Conservation (phyloP, 1,140 invertebrate species). For the Ceratoteleas bidentatus region DNA sequence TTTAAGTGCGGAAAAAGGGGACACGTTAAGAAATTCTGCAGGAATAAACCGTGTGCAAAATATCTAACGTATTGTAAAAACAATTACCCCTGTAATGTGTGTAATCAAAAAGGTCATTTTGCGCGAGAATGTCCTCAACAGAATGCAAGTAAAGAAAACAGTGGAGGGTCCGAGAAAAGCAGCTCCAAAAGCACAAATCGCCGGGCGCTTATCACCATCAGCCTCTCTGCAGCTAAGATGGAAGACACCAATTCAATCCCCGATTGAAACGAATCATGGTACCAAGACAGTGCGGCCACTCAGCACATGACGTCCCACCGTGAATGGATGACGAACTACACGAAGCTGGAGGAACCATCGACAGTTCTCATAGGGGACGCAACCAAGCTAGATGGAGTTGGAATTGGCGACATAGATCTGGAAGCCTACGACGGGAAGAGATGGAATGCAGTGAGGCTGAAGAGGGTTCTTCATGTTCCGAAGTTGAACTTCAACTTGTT, state of each 20-base stretch:
- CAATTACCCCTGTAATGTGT: conserved; percentile 1
- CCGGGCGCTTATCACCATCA: conserved; percentile 1
- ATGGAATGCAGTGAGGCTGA: too few relatives aligned
- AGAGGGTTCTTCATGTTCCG: too few relatives aligned
- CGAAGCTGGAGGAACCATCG: too few relatives aligned
- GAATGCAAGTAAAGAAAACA: neutral
- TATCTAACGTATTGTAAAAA: conserved; percentile 11
- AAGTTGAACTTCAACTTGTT: too few relatives aligned
- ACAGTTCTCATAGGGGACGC: too few relatives aligned
- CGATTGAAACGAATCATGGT: too few relatives aligned
- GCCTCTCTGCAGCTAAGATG: neutral
- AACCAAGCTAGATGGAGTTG: too few relatives aligned
- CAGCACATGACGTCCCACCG: too few relatives aligned
- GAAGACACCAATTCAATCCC: neutral
- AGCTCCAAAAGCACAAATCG: neutral
- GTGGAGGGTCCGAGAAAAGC: neutral
- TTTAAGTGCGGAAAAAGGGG: neutral
- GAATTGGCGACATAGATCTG: too few relatives aligned
- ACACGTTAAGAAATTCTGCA: conserved; percentile 5
- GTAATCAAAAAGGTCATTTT: conserved; percentile 8
- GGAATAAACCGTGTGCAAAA: conserved; percentile 10
- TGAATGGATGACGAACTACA: too few relatives aligned
- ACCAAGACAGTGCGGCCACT: too few relatives aligned
- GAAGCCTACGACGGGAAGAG: too few relatives aligned
- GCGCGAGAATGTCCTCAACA: conserved; percentile 1